phyloP scores from a whole-genome alignment of 2,113 vertebrate species.

The Eclectus roratus region DNA sequence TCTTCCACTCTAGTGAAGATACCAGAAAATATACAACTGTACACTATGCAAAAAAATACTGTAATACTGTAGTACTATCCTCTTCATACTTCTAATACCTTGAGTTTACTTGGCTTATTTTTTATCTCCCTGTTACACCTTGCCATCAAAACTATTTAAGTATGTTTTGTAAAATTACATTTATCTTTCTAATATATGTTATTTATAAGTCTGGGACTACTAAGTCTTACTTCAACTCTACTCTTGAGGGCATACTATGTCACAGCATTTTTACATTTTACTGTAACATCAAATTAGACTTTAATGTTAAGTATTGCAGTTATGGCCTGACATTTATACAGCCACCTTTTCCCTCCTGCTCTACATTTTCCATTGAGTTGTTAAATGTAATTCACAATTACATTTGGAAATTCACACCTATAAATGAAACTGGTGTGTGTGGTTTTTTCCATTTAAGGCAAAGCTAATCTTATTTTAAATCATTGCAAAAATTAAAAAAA shows the following conservation, averaged over 20 bases:
- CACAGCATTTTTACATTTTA: neutral
- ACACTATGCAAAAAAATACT: neutral
- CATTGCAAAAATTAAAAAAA: neutral
- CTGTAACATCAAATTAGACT: neutral
- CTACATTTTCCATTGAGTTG: neutral
- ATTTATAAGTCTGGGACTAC: neutral
- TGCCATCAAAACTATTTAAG: neutral
- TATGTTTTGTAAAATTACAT: neutral
- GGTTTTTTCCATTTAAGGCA: neutral
- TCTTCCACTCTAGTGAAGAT: neutral
- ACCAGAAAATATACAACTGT: neutral
- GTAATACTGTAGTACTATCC: neutral
- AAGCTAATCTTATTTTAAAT: constrained; percentile 13
- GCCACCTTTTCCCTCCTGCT: neutral
- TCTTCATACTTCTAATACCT: neutral
- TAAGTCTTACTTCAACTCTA: neutral
- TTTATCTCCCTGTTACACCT: neutral
- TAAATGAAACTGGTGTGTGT: neutral
- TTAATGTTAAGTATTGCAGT: neutral
- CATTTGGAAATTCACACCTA: neutral
- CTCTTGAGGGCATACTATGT: neutral
- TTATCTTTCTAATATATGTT: neutral
- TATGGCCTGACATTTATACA: constrained; percentile 13
- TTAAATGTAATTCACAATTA: constrained; percentile 6
- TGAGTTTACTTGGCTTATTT: neutral